Evolutionary conservation across 2,113 vertebrate species (phyloP), one percentile per base, ranked within the genome.

Genomic region (Hoplias malabaricus): DNA sequence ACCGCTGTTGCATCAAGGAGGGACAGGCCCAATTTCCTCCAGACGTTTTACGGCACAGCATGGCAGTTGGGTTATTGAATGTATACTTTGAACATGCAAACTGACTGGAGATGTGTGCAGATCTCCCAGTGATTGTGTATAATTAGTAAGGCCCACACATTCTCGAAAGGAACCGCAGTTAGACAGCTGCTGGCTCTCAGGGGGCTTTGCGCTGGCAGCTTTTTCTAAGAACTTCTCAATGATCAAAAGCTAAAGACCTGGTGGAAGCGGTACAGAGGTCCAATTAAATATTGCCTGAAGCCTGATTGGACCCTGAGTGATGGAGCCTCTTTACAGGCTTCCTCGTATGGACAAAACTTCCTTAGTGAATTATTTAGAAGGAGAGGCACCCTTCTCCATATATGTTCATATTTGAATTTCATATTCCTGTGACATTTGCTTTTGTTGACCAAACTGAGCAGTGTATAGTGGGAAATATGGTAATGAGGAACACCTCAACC

Each of bases 281-380:
- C 90, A 91, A 93, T 92, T 92, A 92, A 92, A 90, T 82, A 83
- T 81, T 81, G 87, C 89, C 90, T 84, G 89, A 84, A 90, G 90
- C 89, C 87, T 86, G 79, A 85, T 82, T 77, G 77, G 84, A 71
- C 81, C 75, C 79, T 86, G 88, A 90, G 80, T 62, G 84, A 82
- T 80, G 72, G 74, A 85, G 78, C 67, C 62, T 9, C 42, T 53
- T 76, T 83, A 84, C 40, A 56, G 14, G 74, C 79, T 86, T 84
- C 85, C 81, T 82, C 84, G 71, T 86, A 82, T 16, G 62, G 79
- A 85, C 81, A 73, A 86, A 85, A 86, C 86, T 85, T 86, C 86
- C 84, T 88, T 87, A 86, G 87, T 81, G 85, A 85, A 87, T 88
- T 84, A 40, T 79, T 85, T 79, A 87, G 80, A 81, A 85, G 79